A percentile compares a stretch with the other conserved stretches of the same genome.
Conservation (phyloP, 2,888 invertebrate species). For the Calameuta filiformis region DNA sequence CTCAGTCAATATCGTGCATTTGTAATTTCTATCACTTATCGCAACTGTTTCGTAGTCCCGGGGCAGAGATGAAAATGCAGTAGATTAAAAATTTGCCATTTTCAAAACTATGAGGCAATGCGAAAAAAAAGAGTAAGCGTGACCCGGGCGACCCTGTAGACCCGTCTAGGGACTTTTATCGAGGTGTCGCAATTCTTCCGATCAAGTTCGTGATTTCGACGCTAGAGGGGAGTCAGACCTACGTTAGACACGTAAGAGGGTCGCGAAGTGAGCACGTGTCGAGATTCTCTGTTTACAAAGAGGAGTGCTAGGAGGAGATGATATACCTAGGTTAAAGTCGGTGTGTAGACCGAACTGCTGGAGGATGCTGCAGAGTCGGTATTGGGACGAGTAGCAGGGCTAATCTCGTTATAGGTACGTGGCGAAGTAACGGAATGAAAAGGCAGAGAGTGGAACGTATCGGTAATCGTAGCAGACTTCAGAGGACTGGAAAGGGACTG, state of each 20-base stretch:
- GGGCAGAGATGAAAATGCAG: neutral
- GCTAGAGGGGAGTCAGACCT: neutral
- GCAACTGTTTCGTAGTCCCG: no score
- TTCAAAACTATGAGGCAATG: neutral
- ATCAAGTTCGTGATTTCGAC: neutral
- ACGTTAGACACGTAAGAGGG: neutral
- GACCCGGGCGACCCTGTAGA: neutral
- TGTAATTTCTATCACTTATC: neutral
- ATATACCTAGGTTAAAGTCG: neutral
- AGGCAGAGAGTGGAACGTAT: conserved; percentile 53
- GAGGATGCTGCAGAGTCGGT: conserved; percentile 23
- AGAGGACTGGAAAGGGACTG: conserved; percentile 24
- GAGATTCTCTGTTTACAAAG: neutral
- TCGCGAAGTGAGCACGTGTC: neutral
- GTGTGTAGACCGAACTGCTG: neutral
- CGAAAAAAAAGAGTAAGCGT: neutral
- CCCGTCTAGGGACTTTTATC: neutral
- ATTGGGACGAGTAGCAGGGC: conserved; percentile 5
- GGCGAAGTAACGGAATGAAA: conserved; percentile 52
- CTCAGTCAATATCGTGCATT: neutral
- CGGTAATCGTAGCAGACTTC: conserved; percentile 1
- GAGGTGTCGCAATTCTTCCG: neutral
- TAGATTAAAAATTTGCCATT: neutral
- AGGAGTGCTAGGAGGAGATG: neutral
- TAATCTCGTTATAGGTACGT: conserved; percentile 25